Base-by-base conservation (phyloP, 2,797 vertebrate genomes). In the Anguilla obscura region DNA sequence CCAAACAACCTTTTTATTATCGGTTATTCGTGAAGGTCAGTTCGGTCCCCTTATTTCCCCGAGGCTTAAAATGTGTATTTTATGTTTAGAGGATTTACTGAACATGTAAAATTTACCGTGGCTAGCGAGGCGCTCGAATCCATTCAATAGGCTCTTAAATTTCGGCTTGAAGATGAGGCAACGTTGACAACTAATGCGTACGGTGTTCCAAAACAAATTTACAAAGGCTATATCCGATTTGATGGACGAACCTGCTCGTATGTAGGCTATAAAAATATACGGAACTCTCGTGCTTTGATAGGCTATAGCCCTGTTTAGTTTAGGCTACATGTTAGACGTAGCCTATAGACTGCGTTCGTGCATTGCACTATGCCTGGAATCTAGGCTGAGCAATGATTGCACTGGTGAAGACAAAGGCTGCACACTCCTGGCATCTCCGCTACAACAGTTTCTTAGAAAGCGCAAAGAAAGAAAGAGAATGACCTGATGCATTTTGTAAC, bases 101-200 rank as follows among this genome's bases (percentile, higher is more conserved):
- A 56, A 85, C 58, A 85, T 85, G 27, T 56, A 85, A 58, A 84
- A 48, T 50, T 85, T 48, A 85, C 52, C 50, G 10, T 56, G 40
- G 0, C 40, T 45, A 14, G 84, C 52, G 52, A 85, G 27, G 85
- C 30, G 36, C 14, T n/a, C 16, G 58, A 40, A 66, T 85, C 30
- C 30, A 85, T 54, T 24, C 45, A n/a, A 69, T n/a, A 0, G 24
- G 82, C 10, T 85, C 33, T 60, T n/a, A 58, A 54, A 58, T 27
- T 27, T 27, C n/a, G 48, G 24, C 18, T 45, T 84, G 12, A 54
- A 58, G 14, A 33, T 6, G 1, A 30, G 27, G 45, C 8, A 36
- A 16, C 45, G 1, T 56, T 10, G 27, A 27, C 27, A 30, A 10
- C 50, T 54, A 27, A 14, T 27, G 27, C 16, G n/a, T 1, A 79